Evolutionary conservation across 2,888 invertebrate species (phyloP).

Genomic region (Pherbina coryleti): DNA sequence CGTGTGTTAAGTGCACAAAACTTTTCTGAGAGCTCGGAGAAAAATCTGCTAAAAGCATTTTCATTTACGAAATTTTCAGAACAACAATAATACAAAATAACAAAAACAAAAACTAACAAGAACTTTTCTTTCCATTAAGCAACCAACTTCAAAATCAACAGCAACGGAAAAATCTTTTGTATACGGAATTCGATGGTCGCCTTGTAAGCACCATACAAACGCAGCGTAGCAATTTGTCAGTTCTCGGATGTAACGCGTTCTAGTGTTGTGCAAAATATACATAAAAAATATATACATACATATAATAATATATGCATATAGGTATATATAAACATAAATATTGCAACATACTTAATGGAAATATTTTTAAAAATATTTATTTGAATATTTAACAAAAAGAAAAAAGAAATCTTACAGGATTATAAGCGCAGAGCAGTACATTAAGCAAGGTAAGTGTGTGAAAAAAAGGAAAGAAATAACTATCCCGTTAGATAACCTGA

Average conservation of each 20-base stretch:
- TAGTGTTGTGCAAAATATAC: slow-evolving; percentile 26
- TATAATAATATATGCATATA: not conserved
- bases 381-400: not conserved
- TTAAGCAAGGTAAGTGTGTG: not conserved
- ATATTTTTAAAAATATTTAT: not conserved
- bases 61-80: slow-evolving; percentile 14
- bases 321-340: not conserved
- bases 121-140: slow-evolving; percentile 44
- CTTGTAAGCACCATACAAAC: slow-evolving; percentile 20
- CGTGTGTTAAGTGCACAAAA: slow-evolving; percentile 26
- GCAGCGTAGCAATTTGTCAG: not conserved
- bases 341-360: not conserved
- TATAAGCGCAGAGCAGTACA: not conserved
- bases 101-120: slow-evolving; percentile 7
- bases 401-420: not conserved
- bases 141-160: slow-evolving; percentile 50
- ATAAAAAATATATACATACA: not conserved
- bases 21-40: slow-evolving; percentile 32
- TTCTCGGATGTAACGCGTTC: slow-evolving; percentile 14
- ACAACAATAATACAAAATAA: not conserved
- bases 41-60: slow-evolving; percentile 26
- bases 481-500: not conserved
- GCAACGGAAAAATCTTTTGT: slow-evolving; percentile 52
- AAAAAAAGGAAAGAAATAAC: not conserved
- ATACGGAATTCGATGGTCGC: slow-evolving; percentile 51